phyloP scores from a whole-genome alignment of 2,797 vertebrate species.

The Channallabes apus region DNA sequence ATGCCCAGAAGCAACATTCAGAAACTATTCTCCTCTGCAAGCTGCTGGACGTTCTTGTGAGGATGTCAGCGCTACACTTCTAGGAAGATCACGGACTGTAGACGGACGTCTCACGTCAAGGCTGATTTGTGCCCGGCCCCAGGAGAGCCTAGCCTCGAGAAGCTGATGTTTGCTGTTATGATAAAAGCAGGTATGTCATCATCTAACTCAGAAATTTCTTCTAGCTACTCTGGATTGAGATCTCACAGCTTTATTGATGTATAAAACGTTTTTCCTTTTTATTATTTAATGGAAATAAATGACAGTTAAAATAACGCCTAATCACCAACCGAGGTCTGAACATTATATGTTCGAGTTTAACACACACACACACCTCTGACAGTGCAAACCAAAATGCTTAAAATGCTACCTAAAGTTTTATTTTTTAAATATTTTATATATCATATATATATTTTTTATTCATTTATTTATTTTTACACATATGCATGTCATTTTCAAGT shows the following conservation, averaged over 20 bases:
- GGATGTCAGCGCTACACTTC: conserved; percentile 39
- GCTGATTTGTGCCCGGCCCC: conserved; percentile 39
- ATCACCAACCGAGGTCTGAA: neutral
- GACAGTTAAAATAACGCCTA: neutral
- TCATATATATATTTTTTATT: conserved; percentile 40
- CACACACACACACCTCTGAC: neutral
- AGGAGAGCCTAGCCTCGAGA: conserved; percentile 59
- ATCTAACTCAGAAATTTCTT: conserved; percentile 56
- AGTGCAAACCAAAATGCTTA: neutral
- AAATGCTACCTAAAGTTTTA: neutral
- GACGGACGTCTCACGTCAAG: conserved; percentile 34
- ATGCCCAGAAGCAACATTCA: conserved; percentile 53
- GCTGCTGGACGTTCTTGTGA: conserved; percentile 35
- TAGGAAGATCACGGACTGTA: conserved; percentile 38
- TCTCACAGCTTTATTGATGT: conserved; percentile 71
- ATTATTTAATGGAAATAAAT: neutral
- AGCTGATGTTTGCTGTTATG: conserved; percentile 68
- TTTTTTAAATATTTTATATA: neutral
- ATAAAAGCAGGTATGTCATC: conserved; percentile 72
- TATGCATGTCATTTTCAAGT: conserved; percentile 27
- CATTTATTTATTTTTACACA: conserved; percentile 54
- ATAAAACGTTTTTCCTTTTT: neutral
- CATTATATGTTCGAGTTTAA: neutral
- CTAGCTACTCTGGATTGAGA: conserved; percentile 54
- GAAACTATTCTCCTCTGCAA: conserved; percentile 40